Evolutionary conservation across 92 coral and sea anemone genomes (phyloP).

Genomic region (Actinernus sp.): DNA sequence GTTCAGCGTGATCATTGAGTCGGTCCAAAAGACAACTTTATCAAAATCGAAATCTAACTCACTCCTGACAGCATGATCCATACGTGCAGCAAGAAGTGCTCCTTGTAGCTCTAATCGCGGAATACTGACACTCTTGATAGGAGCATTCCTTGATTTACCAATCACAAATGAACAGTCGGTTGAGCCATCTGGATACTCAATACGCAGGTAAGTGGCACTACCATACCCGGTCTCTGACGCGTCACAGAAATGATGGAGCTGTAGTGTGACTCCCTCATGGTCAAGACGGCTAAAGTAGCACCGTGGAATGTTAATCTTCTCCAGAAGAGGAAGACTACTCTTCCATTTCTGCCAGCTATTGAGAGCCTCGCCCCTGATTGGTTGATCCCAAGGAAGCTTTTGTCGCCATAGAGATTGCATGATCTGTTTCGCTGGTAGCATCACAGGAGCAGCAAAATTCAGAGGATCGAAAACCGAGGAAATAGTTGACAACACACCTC

Average conservation of each 20-base stretch:
- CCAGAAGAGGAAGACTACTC: too few relatives aligned
- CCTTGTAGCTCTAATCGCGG: slow-evolving; percentile 77
- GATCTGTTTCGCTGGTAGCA: too few relatives aligned
- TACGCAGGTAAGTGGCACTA: slow-evolving; percentile 50
- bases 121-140: slow-evolving; percentile 48
- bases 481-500: too few relatives aligned
- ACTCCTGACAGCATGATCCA: slow-evolving; percentile 31
- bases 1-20: slow-evolving; percentile 60
- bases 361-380: too few relatives aligned
- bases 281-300: too few relatives aligned
- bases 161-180: slow-evolving; percentile 60
- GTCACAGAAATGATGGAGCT: slow-evolving; percentile 58
- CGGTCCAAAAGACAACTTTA: slow-evolving; percentile 52
- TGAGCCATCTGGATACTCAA: slow-evolving; percentile 37
- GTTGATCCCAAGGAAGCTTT: too few relatives aligned
- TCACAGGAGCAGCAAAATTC: too few relatives aligned
- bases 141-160: slow-evolving; percentile 70
- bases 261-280: slow-evolving; percentile 17
- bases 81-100: slow-evolving; percentile 61
- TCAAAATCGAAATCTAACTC: slow-evolving; percentile 45
- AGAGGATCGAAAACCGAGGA: too few relatives aligned
- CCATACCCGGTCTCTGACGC: slow-evolving; percentile 67
- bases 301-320: too few relatives aligned
- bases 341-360: too few relatives aligned
- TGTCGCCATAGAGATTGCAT: too few relatives aligned